Evolutionary conservation across 2,888 invertebrate genomes (phyloP), one percentile per base, ranked within the genome.

Genomic region (Mimas tiliae): DNA sequence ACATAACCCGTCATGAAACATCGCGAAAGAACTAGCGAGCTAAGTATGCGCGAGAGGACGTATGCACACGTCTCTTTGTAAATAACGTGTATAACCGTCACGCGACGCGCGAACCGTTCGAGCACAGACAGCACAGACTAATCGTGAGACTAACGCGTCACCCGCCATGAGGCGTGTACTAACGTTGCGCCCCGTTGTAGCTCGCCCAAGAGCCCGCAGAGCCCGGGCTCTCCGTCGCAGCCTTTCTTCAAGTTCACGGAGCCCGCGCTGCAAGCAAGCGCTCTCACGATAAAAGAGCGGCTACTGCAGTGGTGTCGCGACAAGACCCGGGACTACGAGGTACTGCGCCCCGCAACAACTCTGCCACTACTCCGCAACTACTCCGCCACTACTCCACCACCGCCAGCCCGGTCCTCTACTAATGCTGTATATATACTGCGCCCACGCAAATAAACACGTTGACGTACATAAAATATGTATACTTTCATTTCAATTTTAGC

Each of bases 271-370:
- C 96, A 96, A 91, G 96, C 97, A 93, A 98, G 97, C 94, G 98
- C 98, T 86, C 96, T 96, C 94, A 97, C 98, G 94, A 98, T 98
- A 94, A 99, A 99, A 96, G 98, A 99, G 91, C 96, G 98, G 94
- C 95, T 99, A 91, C 96, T 99, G 94, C 96, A 97, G 94, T 99
- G 99, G 99, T 98, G 98, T 95, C 97, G 98, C 94, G 97, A 97
- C 95, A 98, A 98, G 96, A 98, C 98, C 85, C 96, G 97, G 95
- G 98, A 98, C 95, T 99, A 99, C 94, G 97, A 98, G 97, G 99
- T 98, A 97, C 91, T 79, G 82, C 74, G 69, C 76, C 65, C 74
- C 65, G 73, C 70, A 70, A 72, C 70, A 69, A 67, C 78, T 65
- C 72, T 71, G 69, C 72, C 62, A 70, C 68, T 66, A 73, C 65